Evolutionary conservation across 2,888 invertebrate genomes (phyloP), one percentile per base, ranked within the genome.

Genomic region (Caenorhabditis imperialis): DNA sequence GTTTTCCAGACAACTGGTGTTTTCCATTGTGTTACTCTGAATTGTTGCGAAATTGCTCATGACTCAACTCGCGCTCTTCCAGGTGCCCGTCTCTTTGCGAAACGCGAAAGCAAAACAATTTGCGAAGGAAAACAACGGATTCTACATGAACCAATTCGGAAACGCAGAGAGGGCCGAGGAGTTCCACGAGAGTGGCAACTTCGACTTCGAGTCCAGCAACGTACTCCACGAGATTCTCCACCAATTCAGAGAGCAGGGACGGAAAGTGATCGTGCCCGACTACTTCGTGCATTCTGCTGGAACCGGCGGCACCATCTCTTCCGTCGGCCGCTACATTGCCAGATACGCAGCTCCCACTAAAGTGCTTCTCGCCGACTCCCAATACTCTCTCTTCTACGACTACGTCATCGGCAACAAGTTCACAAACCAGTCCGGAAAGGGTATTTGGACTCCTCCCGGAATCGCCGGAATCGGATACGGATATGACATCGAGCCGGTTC

Each of bases 401-500:
- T 85, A 84, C 48, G 84, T 81, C 12, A 65, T 83, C 22, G 40
- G 60, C 25, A 74, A 81, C 45, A 71, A 75, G 61, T 84, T 84
- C 65, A 79, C 77, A 12, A 83, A 82, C 45, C 81, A 82, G 37
- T 74, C 76, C 10, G 84, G 83, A 23, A 73, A 50, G n/a, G 53
- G 74, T 0, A 70, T 81, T 2, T 85, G 85, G 85, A 65, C 63
- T 10, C 53, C 73, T 5, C 85, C 85, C 0, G 85, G 85, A 14
- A 69, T 85, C 33, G 83, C 82, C 18, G 85, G 85, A 8, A 83
- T 81, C 22, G 85, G 85, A 2, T 85, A 84, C 60, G 84, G 85
- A 8, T 83, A 82, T 65, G 77, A 79, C 42, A 67, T 78, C 37
- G 70, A 75, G 35, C 82, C 82, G 18, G 76, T 82, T 5, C 20